Evolutionary conservation across 2,888 invertebrate genomes (phyloP).

Genomic region (Dexiosoma caninum): DNA sequence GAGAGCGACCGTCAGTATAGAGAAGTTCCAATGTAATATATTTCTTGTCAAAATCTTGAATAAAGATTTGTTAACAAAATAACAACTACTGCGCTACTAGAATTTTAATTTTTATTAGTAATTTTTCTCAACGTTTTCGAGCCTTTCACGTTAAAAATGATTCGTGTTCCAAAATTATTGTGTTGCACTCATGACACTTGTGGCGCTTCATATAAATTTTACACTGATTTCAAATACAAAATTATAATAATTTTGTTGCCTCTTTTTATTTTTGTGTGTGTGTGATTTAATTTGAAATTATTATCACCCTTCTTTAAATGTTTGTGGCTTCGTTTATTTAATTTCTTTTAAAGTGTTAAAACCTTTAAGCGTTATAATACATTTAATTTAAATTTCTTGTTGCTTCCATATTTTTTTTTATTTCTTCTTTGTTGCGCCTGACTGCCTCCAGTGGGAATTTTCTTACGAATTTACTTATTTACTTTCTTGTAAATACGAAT

Average conservation of each 20-base stretch:
- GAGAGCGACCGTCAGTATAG: too few relatives aligned
- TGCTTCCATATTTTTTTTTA: neutral
- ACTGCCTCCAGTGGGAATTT: slow-evolving; percentile 44
- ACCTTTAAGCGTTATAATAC: slow-evolving; percentile 43
- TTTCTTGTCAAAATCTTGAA: too few relatives aligned
- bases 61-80: too few relatives aligned
- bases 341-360: slow-evolving; percentile 56
- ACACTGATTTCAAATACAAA: slow-evolving; percentile 2
- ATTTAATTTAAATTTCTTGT: slow-evolving; percentile 32
- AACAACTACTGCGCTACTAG: too few relatives aligned
- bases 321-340: neutral
- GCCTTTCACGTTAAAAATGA: too few relatives aligned
- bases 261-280: neutral
- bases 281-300: neutral
- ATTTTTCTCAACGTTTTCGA: too few relatives aligned
- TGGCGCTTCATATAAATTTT: slow-evolving; percentile 39
- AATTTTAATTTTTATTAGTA: too few relatives aligned
- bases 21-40: too few relatives aligned
- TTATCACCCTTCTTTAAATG: neutral
- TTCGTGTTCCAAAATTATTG: too few relatives aligned
- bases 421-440: neutral
- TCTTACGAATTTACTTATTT: neutral
- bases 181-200: slow-evolving; percentile 4
- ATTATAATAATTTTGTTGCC: neutral
- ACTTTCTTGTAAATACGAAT: neutral